Evolutionary conservation across 1,140 invertebrate species (phyloP).

Genomic region (Akabosia matsudoensis): DNA sequence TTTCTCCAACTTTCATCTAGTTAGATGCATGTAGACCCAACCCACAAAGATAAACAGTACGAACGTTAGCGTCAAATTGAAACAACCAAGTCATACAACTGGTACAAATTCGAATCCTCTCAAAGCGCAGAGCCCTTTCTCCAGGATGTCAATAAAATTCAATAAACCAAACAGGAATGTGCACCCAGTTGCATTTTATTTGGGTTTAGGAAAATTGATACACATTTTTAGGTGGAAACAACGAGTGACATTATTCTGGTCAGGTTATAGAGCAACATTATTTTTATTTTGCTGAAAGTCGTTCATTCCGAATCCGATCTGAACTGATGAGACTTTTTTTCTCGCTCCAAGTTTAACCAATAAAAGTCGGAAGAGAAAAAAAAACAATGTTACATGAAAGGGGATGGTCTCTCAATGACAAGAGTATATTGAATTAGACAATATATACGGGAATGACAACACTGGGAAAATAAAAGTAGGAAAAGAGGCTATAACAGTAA

Average conservation of each 20-base stretch:
- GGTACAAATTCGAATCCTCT: no score
- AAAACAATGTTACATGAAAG: background rate
- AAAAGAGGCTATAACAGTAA: background rate
- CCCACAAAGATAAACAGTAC: background rate
- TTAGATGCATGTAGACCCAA: background rate
- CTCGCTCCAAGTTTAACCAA: background rate
- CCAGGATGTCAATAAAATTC: slow-evolving; percentile 19
- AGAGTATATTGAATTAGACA: background rate
- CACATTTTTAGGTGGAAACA: no score
- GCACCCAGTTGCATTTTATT: no score
- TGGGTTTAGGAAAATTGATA: no score
- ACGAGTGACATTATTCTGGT: no score
- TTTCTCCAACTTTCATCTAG: background rate
- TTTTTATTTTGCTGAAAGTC: background rate
- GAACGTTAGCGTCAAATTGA: no score
- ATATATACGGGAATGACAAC: background rate
- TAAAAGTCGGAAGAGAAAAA: background rate
- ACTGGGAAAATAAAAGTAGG: background rate
- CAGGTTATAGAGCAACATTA: no score
- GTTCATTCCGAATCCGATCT: slow-evolving; percentile 4
- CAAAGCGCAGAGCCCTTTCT: background rate
- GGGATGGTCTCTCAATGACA: background rate
- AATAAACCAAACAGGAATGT: slow-evolving; percentile 4
- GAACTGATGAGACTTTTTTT: background rate
- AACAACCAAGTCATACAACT: no score